These are phyloP conservation scores for Pocillopora meandrina DNA, from an alignment of 92 coral and sea anemone genomes.

Conservation along the genomic window DNA sequence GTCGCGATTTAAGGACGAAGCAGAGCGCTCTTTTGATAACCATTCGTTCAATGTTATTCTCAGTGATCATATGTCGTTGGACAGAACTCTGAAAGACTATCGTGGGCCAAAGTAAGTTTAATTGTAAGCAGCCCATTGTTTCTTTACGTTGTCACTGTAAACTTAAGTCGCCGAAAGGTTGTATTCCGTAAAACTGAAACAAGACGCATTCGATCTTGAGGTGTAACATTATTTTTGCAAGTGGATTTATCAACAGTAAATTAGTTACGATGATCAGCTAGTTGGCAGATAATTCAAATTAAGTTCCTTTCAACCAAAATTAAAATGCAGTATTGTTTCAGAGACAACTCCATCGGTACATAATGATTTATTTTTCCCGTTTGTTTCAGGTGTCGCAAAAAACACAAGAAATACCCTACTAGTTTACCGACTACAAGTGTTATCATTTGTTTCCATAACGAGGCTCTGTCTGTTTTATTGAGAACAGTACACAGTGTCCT, in stretches of 20 bases:
- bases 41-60: conserved; percentile 86
- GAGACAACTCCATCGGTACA: too few species aligned
- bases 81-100: conserved; percentile 70
- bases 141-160: too few species aligned
- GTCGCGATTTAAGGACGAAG: conserved; percentile 53
- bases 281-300: too few species aligned
- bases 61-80: conserved; percentile 78
- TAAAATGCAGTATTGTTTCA: too few species aligned
- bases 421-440: conserved; percentile 84
- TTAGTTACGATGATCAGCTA: too few species aligned
- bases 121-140: not conserved
- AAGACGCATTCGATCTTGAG: not conserved
- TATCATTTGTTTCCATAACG: conserved; percentile 85
- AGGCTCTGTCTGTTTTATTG: conserved; percentile 79
- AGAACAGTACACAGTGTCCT: conserved; percentile 90
- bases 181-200: too few species aligned
- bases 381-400: conserved; percentile 69
- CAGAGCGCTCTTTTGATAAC: conserved; percentile 73
- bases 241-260: too few species aligned
- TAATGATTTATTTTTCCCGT: not conserved
- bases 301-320: too few species aligned
- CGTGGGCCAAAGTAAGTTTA: conserved; percentile 88
- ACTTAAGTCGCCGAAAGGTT: too few species aligned
- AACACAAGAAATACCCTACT: conserved; percentile 73
- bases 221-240: not conserved